Conservation (phyloP, 2,888 invertebrate species). For the Chloroclystis v-ata region DNA sequence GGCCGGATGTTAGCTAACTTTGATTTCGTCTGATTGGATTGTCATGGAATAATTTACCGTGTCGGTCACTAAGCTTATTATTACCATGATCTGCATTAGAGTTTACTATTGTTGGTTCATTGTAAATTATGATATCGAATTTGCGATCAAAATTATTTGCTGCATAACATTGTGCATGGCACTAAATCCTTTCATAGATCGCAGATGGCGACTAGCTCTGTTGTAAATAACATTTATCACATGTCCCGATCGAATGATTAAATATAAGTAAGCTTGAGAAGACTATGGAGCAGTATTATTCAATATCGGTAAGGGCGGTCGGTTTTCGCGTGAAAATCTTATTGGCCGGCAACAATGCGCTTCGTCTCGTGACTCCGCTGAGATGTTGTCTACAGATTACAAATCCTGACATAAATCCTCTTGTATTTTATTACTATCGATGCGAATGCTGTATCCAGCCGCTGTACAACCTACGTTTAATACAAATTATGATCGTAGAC, state of each 20-base stretch:
- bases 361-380: constrained; percentile 70
- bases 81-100: constrained; percentile 1
- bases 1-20: constrained; percentile 18
- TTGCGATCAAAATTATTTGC: constrained; percentile 4
- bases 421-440: constrained; percentile 66
- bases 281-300: constrained; percentile 11
- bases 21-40: constrained; percentile 20
- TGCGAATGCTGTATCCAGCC: constrained; percentile 35
- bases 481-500: constrained; percentile 1
- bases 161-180: constrained; percentile 5
- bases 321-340: constrained; percentile 51
- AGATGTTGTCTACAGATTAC: constrained; percentile 67
- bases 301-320: constrained; percentile 27
- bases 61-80: constrained; percentile 10
- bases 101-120: neutral
- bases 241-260: constrained; percentile 16
- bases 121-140: constrained; percentile 3
- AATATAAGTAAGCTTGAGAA: constrained; percentile 13
- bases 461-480: constrained; percentile 17
- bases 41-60: constrained; percentile 18
- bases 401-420: constrained; percentile 67
- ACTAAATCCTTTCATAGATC: constrained; percentile 6
- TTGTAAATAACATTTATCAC: constrained; percentile 13
- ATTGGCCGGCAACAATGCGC: constrained; percentile 60
- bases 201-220: constrained; percentile 7